Evolutionary conservation across 2,888 invertebrate genomes (phyloP).

Genomic region (Perithous albicinctus): DNA sequence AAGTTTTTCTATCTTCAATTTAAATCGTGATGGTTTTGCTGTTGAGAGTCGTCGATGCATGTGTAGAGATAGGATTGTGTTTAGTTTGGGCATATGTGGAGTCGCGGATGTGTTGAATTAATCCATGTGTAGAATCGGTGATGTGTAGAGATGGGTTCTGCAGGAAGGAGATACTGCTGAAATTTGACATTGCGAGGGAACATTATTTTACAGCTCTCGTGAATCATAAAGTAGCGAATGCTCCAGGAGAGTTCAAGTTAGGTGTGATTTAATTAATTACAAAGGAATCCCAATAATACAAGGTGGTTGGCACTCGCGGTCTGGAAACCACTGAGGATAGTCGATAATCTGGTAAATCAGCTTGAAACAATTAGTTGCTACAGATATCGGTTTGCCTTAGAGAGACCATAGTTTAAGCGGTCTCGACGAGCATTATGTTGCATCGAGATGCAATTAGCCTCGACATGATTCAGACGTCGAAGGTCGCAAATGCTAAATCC

Average conservation of each 20-base stretch:
- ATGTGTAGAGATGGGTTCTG: no score
- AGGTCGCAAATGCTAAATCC: background rate
- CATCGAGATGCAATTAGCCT: constrained; percentile 11
- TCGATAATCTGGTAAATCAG: constrained; percentile 39
- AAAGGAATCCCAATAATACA: constrained; percentile 42
- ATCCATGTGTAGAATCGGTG: background rate
- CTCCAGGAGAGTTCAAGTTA: background rate
- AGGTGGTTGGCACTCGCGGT: constrained; percentile 17
- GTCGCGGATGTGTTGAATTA: background rate
- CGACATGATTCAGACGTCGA: background rate
- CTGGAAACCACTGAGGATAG: constrained; percentile 8
- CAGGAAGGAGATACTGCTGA: no score
- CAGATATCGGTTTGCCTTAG: background rate
- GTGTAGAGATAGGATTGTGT: background rate
- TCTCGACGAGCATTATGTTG: background rate
- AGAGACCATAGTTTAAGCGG: background rate
- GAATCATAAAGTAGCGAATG: constrained; percentile 7
- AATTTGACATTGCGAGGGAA: background rate
- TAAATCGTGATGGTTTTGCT: background rate
- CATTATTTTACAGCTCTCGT: constrained; percentile 3
- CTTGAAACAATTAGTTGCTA: constrained; percentile 18
- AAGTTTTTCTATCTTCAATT: background rate
- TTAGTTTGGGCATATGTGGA: background rate
- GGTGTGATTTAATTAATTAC: constrained; percentile 19
- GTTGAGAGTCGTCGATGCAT: background rate